Evolutionary conservation across 2,797 vertebrate genomes (phyloP).

Genomic region (Phataginus tricuspis): DNA sequence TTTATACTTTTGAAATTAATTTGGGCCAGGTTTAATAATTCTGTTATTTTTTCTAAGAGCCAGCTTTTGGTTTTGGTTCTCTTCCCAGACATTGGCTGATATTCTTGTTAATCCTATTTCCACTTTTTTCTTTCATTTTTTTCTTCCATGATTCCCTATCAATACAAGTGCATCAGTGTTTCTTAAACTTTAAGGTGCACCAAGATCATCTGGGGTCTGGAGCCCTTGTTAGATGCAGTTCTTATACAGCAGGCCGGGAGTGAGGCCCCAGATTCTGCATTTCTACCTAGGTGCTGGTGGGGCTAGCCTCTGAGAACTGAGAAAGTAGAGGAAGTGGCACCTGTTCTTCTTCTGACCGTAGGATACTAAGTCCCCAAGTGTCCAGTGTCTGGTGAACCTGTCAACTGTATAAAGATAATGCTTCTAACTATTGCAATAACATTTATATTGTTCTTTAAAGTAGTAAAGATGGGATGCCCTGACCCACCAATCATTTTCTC

Average conservation of each 20-base stretch:
- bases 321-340: background rate
- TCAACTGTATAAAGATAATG: background rate
- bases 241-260: background rate
- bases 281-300: background rate
- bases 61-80: background rate
- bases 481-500: background rate
- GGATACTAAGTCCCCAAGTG: too few relatives aligned
- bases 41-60: background rate
- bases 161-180: background rate
- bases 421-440: background rate
- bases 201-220: background rate
- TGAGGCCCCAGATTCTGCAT: background rate
- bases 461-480: background rate
- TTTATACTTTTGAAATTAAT: slow-evolving; percentile 40
- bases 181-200: background rate
- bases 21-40: background rate
- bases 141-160: background rate
- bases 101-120: slow-evolving; percentile 37
- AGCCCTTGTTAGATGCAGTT: background rate
- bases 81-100: background rate
- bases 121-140: background rate
- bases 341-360: background rate
- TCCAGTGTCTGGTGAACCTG: background rate
- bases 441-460: background rate
- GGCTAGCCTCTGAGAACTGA: background rate